These are phyloP conservation scores for Galeopsomyia nigrocyanea DNA, from an alignment of 2,888 invertebrate species.

Conservation along the genomic window DNA sequence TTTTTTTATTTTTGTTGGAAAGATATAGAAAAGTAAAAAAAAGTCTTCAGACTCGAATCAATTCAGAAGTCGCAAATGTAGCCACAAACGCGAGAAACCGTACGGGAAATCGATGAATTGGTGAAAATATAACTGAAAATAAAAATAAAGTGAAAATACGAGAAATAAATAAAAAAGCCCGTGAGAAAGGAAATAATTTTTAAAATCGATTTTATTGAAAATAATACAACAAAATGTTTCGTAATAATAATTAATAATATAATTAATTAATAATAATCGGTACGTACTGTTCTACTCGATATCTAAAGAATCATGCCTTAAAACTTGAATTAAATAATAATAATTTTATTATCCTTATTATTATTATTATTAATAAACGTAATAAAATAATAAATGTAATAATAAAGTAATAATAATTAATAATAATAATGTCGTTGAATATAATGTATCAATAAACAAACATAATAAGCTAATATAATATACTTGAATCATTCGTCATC, in stretches of 20 bases:
- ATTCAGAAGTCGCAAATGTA: conserved; percentile 4
- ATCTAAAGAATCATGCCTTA: conserved; percentile 66
- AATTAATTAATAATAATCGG: conserved; percentile 68
- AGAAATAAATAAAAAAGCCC: conserved; percentile 50
- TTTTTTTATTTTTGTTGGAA: conserved; percentile 33
- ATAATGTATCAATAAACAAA: conserved; percentile 68
- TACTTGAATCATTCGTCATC: conserved; percentile 63
- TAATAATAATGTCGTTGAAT: conserved; percentile 64
- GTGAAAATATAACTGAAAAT: conserved; percentile 10
- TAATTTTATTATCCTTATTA: conserved; percentile 62
- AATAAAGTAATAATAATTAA: conserved; percentile 56
- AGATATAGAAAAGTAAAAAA: conserved; percentile 33
- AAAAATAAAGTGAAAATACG: conserved; percentile 25
- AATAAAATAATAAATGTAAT: conserved; percentile 60
- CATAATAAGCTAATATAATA: conserved; percentile 62
- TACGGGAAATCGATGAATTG: conserved; percentile 4
- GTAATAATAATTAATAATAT: conserved; percentile 65
- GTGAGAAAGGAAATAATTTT: conserved; percentile 60
- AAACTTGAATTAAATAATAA: conserved; percentile 63
- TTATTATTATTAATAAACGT: conserved; percentile 58
- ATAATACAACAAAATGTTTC: conserved; percentile 69
- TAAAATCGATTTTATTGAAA: conserved; percentile 69
- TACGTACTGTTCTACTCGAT: conserved; percentile 66
- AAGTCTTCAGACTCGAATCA: conserved; percentile 51
- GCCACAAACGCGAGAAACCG: conserved; percentile 24